A percentile compares a stretch with the other conserved stretches of the same genome.
Conservation (phyloP, 1,140 invertebrate genomes). For the Lucilia cuprina region DNA sequence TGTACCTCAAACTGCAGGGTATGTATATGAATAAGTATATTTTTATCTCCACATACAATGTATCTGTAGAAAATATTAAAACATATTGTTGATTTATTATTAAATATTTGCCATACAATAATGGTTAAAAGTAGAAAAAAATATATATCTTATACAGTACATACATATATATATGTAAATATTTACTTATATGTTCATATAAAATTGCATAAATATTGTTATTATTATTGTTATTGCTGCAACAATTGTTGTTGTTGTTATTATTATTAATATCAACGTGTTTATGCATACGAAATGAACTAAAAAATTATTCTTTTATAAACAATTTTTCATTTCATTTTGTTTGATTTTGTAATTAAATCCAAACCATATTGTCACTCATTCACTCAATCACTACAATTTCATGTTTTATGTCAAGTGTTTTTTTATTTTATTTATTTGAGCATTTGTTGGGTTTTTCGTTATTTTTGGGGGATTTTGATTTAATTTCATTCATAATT, state of each 20-base stretch:
- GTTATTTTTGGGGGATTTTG: background rate
- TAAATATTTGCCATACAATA: slow-evolving; percentile 15
- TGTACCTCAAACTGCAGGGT: no score
- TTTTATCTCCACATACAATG: background rate
- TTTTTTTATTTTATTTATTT: background rate
- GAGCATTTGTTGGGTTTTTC: background rate
- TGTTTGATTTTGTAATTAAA: slow-evolving; percentile 36
- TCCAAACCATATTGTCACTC: slow-evolving; percentile 18
- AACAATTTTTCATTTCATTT: background rate
- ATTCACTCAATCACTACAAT: background rate
- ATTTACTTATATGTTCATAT: no score
- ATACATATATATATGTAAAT: background rate
- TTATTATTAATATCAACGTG: slow-evolving; percentile 7
- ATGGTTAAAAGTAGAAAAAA: background rate
- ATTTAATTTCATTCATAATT: slow-evolving; percentile 37
- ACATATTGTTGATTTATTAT: background rate
- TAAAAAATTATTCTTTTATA: slow-evolving; percentile 12
- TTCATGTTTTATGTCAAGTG: slow-evolving; percentile 1
- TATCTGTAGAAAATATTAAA: background rate
- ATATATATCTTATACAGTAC: background rate
- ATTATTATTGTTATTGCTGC: no score
- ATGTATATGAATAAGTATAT: no score
- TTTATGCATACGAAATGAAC: slow-evolving; percentile 14
- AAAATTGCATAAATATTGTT: background rate
- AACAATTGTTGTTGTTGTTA: background rate